A percentile compares a stretch with the other conserved stretches of the same genome.
These are phyloP conservation scores for Tyrannus savana DNA, from an alignment of 2,113 vertebrate species.

Conservation along the genomic window DNA sequence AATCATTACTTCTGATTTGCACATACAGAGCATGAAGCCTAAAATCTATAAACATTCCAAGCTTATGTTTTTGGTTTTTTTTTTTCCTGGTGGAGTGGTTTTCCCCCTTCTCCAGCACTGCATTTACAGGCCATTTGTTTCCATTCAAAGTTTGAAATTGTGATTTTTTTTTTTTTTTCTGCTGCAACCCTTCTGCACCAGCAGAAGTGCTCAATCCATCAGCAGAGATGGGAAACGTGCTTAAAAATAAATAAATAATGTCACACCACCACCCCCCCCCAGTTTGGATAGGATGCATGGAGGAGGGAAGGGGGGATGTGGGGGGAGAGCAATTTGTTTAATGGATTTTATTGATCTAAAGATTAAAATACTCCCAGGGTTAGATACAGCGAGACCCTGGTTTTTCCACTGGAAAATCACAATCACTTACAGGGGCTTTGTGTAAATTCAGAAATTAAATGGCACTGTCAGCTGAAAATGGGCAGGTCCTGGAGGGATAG, in stretches of 20 bases:
- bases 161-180: neutral
- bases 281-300: neutral
- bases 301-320: neutral
- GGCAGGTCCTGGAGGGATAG: neutral
- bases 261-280: neutral
- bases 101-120: neutral
- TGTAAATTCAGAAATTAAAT: conserved; percentile 71
- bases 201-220: conserved; percentile 32
- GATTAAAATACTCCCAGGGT: conserved; percentile 63
- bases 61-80: neutral
- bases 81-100: neutral
- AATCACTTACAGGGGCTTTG: conserved; percentile 67
- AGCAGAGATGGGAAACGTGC: neutral
- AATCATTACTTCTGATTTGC: conserved; percentile 47
- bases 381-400: neutral
- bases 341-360: conserved; percentile 74
- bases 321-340: conserved; percentile 70
- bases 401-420: conserved; percentile 61
- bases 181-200: neutral
- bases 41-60: neutral
- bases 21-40: neutral
- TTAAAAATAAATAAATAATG: conserved; percentile 38
- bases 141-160: conserved; percentile 14
- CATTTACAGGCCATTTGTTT: conserved; percentile 30
- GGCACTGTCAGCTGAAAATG: conserved; percentile 55